Base-by-base conservation (phyloP, 2,888 invertebrate genomes). In the Pheosia gnoma region DNA sequence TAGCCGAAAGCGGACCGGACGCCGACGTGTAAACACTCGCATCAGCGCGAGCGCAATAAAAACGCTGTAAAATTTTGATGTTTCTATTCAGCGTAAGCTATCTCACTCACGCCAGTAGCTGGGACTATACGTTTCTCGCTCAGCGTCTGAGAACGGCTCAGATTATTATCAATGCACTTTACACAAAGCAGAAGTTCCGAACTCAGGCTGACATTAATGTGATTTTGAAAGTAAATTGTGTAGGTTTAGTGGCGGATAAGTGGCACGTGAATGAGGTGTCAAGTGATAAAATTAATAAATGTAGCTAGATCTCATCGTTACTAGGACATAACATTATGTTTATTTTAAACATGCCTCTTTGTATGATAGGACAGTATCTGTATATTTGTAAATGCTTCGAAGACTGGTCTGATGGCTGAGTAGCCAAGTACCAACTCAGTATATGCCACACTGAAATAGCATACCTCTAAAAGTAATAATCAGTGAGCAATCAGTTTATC, bases 81-180 rank as follows among this genome's bases (percentile, higher is more conserved):
- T 93, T 91, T 92, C 92, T 91, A 92, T 93, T 90, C 91, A 89
- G 83, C 75, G 78, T 78, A 75, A n/a, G 51, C 77, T 67, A 45
- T 87, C 84, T 70, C 75, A 7, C 63, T 88, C 81, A 2, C 73
- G 63, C 85, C 3, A 39, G 5, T 11, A 0, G 0, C 7, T 5
- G 60, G n/a, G 7, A 37, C 38, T 78, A 82, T 70, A 43, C 41
- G 68, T 69, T 11, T 88, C 86, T 58, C 83, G 1, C 66, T 88
- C 81, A 6, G 71, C 84, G 65, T 75, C 83, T 81, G 85, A 89
- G 90, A 90, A 90, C 87, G 86, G 88, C 79, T 83, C 81, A 86
- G 91, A 92, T 91, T 91, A 93, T 91, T 92, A 93, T 93, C 93
- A 91, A 93, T 92, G 93, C 91, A 92, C 90, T 93, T 93, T 92